A percentile compares a stretch with the other conserved stretches of the same genome.
Evolutionary conservation across 2,113 vertebrate genomes (phyloP).

Genomic region (Struthio camelus): DNA sequence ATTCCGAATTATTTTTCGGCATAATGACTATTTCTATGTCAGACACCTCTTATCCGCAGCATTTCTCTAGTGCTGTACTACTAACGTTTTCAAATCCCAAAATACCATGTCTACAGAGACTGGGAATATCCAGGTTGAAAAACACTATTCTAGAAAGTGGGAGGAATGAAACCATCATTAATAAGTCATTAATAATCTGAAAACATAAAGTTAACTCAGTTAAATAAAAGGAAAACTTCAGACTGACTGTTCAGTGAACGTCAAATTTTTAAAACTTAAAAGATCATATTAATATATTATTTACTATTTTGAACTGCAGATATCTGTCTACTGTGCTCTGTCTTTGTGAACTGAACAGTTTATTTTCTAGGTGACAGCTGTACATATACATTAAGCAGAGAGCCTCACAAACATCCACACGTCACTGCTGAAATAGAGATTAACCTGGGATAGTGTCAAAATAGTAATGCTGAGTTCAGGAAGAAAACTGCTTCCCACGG

Average conservation of each 20-base stretch:
- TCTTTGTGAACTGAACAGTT: background rate
- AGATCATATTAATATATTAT: background rate
- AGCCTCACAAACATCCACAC: background rate
- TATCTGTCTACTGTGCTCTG: conserved; percentile 5
- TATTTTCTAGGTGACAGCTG: conserved; percentile 39
- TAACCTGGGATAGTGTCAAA: conserved; percentile 61
- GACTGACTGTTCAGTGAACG: background rate
- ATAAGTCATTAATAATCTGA: background rate
- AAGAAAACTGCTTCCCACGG: conserved; percentile 51
- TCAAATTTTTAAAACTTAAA: background rate
- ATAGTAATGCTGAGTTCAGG: conserved; percentile 12
- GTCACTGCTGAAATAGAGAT: conserved; percentile 28
- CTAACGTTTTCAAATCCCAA: background rate
- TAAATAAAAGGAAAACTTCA: background rate
- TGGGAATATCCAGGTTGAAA: background rate
- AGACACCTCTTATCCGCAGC: background rate
- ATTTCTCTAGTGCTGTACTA: background rate
- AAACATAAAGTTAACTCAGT: background rate
- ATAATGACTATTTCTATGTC: background rate
- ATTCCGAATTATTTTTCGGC: background rate
- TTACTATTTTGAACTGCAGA: background rate
- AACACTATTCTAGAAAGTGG: background rate
- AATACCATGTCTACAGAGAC: background rate
- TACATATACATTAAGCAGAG: conserved; percentile 58
- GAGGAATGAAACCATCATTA: background rate